phyloP scores from a whole-genome alignment of 2,888 invertebrate species.

The Oscheius sp. region DNA sequence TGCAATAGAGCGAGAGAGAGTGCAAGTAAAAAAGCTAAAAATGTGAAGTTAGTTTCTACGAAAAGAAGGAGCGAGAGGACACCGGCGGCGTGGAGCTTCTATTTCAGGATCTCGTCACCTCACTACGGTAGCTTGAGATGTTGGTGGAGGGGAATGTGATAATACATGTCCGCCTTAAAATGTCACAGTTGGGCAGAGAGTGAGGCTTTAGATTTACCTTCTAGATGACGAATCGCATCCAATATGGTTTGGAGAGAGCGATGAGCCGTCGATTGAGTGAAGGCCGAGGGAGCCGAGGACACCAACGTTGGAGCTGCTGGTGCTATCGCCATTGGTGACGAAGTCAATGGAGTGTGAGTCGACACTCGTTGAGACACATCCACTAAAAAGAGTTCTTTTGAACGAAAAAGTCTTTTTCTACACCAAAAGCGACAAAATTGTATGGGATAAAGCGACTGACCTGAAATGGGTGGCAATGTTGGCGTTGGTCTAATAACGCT shows the following conservation, averaged over 20 bases:
- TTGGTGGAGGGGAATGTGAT: slow-evolving; percentile 44
- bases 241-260: slow-evolving; percentile 88
- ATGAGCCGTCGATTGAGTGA: slow-evolving; percentile 37
- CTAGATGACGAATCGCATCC: slow-evolving; percentile 95
- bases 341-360: slow-evolving; percentile 1
- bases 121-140: slow-evolving; percentile 54
- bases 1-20: not conserved
- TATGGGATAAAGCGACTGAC: slow-evolving; percentile 24
- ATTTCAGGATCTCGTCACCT: slow-evolving; percentile 29
- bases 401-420: no score
- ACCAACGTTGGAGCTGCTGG: slow-evolving; percentile 23
- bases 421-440: not conserved
- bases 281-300: slow-evolving; percentile 24
- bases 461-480: slow-evolving; percentile 47
- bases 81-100: slow-evolving; percentile 11
- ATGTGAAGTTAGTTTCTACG: not conserved
- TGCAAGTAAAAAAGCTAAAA: not conserved
- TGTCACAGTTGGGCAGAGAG: no score
- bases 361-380: slow-evolving; percentile 29
- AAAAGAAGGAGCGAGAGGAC: not conserved
- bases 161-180: slow-evolving; percentile 77
- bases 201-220: no score
- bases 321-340: slow-evolving; percentile 2
- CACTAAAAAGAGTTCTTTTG: slow-evolving; percentile 14
- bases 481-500: slow-evolving; percentile 56